Evolutionary conservation across 1,140 invertebrate genomes (phyloP), one percentile per base, ranked within the genome.

Genomic region (Drosophila kikkawai): DNA sequence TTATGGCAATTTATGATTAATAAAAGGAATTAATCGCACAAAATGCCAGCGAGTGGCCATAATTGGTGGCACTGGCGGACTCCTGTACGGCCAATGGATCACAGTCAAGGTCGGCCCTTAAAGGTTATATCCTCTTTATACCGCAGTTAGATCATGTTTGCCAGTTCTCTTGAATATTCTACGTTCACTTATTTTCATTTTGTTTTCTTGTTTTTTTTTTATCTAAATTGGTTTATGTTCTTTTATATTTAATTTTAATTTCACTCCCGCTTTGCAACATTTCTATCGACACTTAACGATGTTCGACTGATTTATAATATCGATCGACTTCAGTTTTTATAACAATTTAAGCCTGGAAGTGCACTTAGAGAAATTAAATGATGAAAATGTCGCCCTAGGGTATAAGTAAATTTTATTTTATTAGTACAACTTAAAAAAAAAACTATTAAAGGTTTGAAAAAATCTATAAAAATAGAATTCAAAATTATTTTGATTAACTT

Each of bases 1-100:
- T 70, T 64, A 74, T 66, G 73, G 80, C 83, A 80, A 88, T 87
- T 88, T 88, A 88, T 84, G 80, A 71, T 86, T 88, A 83, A 86
- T 86, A 86, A 86, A 86, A 60, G 45, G 44, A 74, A 74, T 74
- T 74, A 74, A 74, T 73, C 68, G 68, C 66, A 47, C 51, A 71
- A 45, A 56, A 48, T 36, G 53, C 66, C 67, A 50, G 37, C 51
- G 44, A 69, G 50, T 53, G 34, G 68, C 65, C 65, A 50, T 68
- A 66, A 67, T 67, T 67, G 58, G 58, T 47, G 64, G 56, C 34
- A 66, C 41, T 22, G 42, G 29, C 34, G 22, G 29, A 47, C 39
- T 61, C 17, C 55, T 13, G 51, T 19, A 32, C 19, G 50, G 15
- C 29, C 55, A 32, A 44, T 26, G 57, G 58, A 66, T 66, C 41